Base-by-base conservation (phyloP, 2,113 vertebrate species). In the Eubucco bourcierii region DNA sequence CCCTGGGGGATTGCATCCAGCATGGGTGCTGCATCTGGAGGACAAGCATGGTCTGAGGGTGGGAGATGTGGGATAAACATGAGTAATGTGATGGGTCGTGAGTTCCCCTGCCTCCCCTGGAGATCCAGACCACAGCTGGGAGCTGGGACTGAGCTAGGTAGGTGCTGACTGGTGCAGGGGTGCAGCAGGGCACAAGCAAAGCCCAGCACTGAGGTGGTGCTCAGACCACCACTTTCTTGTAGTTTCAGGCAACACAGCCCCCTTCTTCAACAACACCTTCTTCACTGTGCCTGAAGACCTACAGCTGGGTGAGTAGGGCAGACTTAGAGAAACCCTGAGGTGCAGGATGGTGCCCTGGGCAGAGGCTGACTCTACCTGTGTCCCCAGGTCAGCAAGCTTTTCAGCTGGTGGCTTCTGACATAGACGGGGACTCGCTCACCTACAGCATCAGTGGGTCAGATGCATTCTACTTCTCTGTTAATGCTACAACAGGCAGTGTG, bases 211-310 rank as follows among this genome's bases (percentile, higher is more conserved):
- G 52, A 1, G 7, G 5, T 15, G 46, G 23, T 52, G 58, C 75
- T 93, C 76, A 83, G 75, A 34, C n/a, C 25, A 33, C 3, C 61
- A 47, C 16, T 25, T 60, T 19, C 52, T 67, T 86, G 25, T 23
- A 96, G 95, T 94, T 94, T 93, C 93, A 93, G 88, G 82, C 44
- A 96, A 96, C 85, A 67, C 92, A 15, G 37, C 61, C 28, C 95
- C 95, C n/a, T 53, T 64, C 33, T 44, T 95, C 73, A 72, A 90
- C 18, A 9, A 3, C 9, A 68, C 17, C 12, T 1, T 95, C 0
- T 52, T 93, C 80, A 64, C 80, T 0, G 90, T 96, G 76, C 73
- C 90, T 0, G 95, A 96, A 53, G 95, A 96, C 80, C 80, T 95
- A 73, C 28, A 91, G 65, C 3, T 84, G 77, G 23, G 95, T 96